Evolutionary conservation across 2,797 vertebrate genomes (phyloP), one percentile per base, ranked within the genome.

Genomic region (Eremophila alpestris): DNA sequence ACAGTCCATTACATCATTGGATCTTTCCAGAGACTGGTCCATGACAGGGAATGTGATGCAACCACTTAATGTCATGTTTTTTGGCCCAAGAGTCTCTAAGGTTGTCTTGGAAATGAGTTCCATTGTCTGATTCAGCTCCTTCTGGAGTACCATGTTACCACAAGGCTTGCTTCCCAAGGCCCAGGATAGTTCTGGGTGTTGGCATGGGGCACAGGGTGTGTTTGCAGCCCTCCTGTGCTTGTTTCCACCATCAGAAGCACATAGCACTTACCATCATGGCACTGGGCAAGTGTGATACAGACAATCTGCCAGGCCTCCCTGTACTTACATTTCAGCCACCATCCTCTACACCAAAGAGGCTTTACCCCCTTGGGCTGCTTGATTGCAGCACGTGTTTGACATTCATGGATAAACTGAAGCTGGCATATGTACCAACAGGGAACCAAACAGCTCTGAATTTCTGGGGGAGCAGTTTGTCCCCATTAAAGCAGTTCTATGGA

Each of bases 391-490:
- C 1, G 0, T 41, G 43, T 36, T 75, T 75, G 36, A 51, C 52
- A 27, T 23, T 27, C 12, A 32, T 11, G 18, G 52, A 38, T 18
- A 67, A 51, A 5, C 11, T 56, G 63, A 86, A 51, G 30, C 54
- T 48, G 24, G 23, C 54, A 8, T 19, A n/a, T 0, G 0, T 30
- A 91, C 51, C 40, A 46, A 17, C 3, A 34, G 40, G 48, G 23
- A 77, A 65, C 1, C 7, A 64, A 82, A 59, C 11, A 26, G 13
- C 30, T 74, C 49, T 36, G 45, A 87, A 41, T 45, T 34, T 13
- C 49, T 2, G 1, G 3, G 30, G 9, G 4, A 81, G 36, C 23
- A 67, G 26, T 55, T 45, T 64, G 15, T 55, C 45, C 43, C 62
- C 11, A 2, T 48, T n/a, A 63, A 45, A 78, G 38, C 36, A 56